Evolutionary conservation across 1,140 invertebrate genomes (phyloP), one percentile per base, ranked within the genome.

Genomic region (Drosophila kanapiae): DNA sequence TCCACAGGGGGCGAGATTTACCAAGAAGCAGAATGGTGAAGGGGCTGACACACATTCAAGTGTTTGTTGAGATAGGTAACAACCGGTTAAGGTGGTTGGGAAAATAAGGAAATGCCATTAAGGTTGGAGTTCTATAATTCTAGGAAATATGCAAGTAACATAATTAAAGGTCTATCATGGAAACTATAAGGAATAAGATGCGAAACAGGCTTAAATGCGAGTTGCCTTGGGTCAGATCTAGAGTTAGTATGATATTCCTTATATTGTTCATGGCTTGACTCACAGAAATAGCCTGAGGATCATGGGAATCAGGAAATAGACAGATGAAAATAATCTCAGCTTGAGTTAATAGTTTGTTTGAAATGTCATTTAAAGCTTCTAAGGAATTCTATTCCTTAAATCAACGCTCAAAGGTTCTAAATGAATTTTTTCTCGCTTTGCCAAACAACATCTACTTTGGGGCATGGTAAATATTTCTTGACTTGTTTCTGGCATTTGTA

Each of bases 31-130:
- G 14, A 16, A 23, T 37, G 3, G 16, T 37, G 3, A 29, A 29
- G 11, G 14, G 51, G 16, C 4, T 27, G 16, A 18, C 16, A 27
- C 23, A 58, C 27, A 43, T 29, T 58, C 11, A 38, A 38, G 53
- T 56, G 18, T 38, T 38, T 56, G 53, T 56, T 38, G 35, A 4
- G 53, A 56, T 56, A 38, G 35, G 35, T 38, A 54, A 37, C 4
- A 54, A 23, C 13, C 4, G 13, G 13, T 11, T 16, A 33, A 33
- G 9, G n/a, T 53, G 29, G 10, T 18, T 35, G 7, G 6, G n/a
- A 13, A 51, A 51, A 6, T 37, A 14, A 5, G 29, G 33, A 23
- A 54, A 54, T 54, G 6, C 8, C 18, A 10, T 37, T 27, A 23
- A 0, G 16, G 11, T 37, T 6, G 11, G 6, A 16, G n/a, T n/a